phyloP scores from a whole-genome alignment of 2,888 invertebrate species.

The Drosophila maculinotata region DNA sequence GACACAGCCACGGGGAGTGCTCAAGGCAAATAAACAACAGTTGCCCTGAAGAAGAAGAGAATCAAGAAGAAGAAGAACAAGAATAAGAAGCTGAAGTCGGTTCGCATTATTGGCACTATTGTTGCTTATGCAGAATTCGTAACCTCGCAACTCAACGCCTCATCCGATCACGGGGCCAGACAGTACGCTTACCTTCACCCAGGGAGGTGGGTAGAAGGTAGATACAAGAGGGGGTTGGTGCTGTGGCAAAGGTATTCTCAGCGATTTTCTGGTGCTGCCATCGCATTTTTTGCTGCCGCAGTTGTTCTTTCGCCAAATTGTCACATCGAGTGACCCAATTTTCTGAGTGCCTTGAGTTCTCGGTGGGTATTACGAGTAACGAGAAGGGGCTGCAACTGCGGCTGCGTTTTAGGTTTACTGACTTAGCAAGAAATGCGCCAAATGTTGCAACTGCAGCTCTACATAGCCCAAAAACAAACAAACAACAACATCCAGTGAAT shows the following conservation, averaged over 20 bases:
- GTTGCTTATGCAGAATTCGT: conserved; percentile 52
- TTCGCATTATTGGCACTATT: conserved; percentile 42
- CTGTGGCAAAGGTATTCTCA: conserved; percentile 44
- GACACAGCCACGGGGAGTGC: conserved; percentile 10
- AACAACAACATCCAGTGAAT: conserved; percentile 43
- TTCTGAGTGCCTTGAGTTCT: conserved; percentile 36
- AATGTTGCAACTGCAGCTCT: conserved; percentile 69
- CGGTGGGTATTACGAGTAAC: neutral
- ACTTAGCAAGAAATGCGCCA: conserved; percentile 72
- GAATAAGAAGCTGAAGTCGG: conserved; percentile 7
- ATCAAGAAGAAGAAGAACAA: neutral
- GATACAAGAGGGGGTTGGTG: neutral
- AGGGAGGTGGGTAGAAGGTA: neutral
- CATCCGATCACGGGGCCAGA: conserved; percentile 8
- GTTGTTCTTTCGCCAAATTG: conserved; percentile 60
- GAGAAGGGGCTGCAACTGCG: conserved; percentile 10
- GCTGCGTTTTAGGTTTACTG: conserved; percentile 52
- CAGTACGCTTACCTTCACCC: conserved; percentile 21
- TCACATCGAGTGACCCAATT: conserved; percentile 71
- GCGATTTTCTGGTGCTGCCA: conserved; percentile 42
- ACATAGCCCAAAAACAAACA: neutral
- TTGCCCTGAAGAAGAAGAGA: neutral
- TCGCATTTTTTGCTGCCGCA: conserved; percentile 62
- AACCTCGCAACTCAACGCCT: conserved; percentile 46
- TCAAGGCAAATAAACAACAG: conserved; percentile 35